These are phyloP conservation scores for Aporrectodea caliginosa DNA, from an alignment of 1,140 invertebrate species.

Conservation along the genomic window DNA sequence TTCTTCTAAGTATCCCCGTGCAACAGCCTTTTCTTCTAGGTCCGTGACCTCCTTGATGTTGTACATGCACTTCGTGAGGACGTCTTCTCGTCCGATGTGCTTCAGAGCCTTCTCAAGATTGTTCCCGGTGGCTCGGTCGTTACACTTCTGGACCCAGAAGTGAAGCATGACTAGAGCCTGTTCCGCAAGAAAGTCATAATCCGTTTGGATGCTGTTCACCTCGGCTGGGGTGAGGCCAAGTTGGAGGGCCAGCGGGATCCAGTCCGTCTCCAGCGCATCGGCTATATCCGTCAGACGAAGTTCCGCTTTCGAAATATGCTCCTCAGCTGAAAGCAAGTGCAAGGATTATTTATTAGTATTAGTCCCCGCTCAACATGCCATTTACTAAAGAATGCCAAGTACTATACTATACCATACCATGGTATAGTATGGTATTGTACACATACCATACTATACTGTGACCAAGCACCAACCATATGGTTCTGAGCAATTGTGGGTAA, in stretches of 20 bases:
- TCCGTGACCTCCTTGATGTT: conserved; percentile 76
- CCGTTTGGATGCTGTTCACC: conserved; percentile 81
- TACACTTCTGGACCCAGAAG: conserved; percentile 71
- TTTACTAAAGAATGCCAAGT: no score
- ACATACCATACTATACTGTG: no score
- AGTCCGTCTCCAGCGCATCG: conserved; percentile 84
- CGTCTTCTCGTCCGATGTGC: conserved; percentile 84
- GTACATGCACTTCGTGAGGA: conserved; percentile 83
- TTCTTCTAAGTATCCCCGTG: conserved; percentile 70
- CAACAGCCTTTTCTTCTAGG: conserved; percentile 72
- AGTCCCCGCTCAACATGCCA: no score
- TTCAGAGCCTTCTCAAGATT: conserved; percentile 80
- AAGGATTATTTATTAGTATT: no score
- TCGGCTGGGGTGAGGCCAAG: conserved; percentile 78
- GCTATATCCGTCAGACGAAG: conserved; percentile 85
- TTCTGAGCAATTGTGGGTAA: no score
- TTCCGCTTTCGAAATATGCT: conserved; percentile 68
- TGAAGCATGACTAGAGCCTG: conserved; percentile 91
- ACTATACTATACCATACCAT: no score
- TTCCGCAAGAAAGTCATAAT: conserved; percentile 77
- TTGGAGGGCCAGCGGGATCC: conserved; percentile 74
- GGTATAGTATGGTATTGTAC: no score
- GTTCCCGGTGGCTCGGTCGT: conserved; percentile 75
- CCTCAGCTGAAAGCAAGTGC: no score
- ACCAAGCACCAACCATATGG: no score